phyloP scores from a whole-genome alignment of 2,888 invertebrate species.

The Drosophila gaucha region DNA sequence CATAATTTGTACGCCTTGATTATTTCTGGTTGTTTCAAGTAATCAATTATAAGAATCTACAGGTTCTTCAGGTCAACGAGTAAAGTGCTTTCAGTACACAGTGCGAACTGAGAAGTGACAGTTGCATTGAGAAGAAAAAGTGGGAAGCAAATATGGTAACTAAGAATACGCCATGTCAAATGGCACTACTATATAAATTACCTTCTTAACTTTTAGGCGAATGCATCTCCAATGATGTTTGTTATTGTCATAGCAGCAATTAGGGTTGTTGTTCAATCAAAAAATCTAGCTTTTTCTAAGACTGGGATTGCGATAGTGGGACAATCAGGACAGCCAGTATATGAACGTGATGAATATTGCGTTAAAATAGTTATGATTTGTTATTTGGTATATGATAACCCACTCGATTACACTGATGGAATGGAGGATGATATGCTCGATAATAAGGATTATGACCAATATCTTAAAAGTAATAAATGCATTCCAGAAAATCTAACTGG shows the following conservation, averaged over 20 bases:
- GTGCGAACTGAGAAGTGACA: neutral
- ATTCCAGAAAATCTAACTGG: neutral
- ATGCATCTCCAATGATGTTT: neutral
- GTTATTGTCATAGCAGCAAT: constrained; percentile 1
- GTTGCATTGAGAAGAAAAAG: neutral
- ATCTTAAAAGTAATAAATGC: constrained; percentile 11
- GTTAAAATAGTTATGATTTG: constrained; percentile 36
- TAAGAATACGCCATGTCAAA: neutral
- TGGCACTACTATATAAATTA: neutral
- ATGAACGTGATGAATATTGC: constrained; percentile 38
- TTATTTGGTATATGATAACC: constrained; percentile 19
- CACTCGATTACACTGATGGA: neutral
- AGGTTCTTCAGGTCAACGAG: neutral
- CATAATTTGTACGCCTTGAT: neutral
- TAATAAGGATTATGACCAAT: neutral
- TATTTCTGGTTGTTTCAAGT: neutral
- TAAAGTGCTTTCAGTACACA: neutral
- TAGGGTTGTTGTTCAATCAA: neutral
- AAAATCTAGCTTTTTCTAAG: too few relatives aligned
- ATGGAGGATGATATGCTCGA: too few relatives aligned
- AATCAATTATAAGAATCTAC: constrained; percentile 13
- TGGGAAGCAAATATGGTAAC: constrained; percentile 4
- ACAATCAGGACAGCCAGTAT: too few relatives aligned
- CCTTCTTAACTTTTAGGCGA: neutral
- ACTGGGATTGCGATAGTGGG: too few relatives aligned